Conservation (phyloP, 2,888 invertebrate genomes). For the Bembecia ichneumoniformis region DNA sequence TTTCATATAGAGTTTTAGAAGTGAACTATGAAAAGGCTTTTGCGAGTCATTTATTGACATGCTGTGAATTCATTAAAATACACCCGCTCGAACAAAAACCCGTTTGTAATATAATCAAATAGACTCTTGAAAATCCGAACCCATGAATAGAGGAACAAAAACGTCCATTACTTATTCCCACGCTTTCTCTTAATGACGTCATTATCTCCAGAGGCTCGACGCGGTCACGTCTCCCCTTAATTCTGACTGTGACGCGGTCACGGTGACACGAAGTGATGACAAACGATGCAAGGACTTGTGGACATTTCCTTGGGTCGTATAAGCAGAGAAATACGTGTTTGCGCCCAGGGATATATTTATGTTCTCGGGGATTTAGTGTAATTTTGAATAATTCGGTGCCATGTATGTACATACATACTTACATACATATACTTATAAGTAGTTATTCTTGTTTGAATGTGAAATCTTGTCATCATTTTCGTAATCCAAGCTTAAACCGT, state of each 20-base stretch:
- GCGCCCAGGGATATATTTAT: slow-evolving; percentile 14
- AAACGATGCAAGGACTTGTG: slow-evolving; percentile 28
- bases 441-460: too few species aligned
- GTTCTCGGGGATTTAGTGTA: slow-evolving; percentile 14
- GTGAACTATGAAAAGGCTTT: too few species aligned
- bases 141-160: slow-evolving; percentile 44
- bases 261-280: slow-evolving; percentile 35
- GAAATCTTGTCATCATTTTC: too few species aligned
- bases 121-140: slow-evolving; percentile 19
- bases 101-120: slow-evolving; percentile 13
- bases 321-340: not conserved
- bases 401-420: too few species aligned
- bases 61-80: not conserved
- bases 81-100: not conserved
- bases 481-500: too few species aligned
- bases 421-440: too few species aligned
- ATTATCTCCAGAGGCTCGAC: slow-evolving; percentile 46
- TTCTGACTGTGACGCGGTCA: slow-evolving; percentile 33
- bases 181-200: slow-evolving; percentile 55
- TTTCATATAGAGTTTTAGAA: too few species aligned
- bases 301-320: not conserved
- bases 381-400: slow-evolving; percentile 8
- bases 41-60: not conserved
- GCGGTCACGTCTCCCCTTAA: slow-evolving; percentile 47
- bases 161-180: slow-evolving; percentile 47